Evolutionary conservation across 2,888 invertebrate species (phyloP).

Genomic region (Zaprionus obscuricornis): DNA sequence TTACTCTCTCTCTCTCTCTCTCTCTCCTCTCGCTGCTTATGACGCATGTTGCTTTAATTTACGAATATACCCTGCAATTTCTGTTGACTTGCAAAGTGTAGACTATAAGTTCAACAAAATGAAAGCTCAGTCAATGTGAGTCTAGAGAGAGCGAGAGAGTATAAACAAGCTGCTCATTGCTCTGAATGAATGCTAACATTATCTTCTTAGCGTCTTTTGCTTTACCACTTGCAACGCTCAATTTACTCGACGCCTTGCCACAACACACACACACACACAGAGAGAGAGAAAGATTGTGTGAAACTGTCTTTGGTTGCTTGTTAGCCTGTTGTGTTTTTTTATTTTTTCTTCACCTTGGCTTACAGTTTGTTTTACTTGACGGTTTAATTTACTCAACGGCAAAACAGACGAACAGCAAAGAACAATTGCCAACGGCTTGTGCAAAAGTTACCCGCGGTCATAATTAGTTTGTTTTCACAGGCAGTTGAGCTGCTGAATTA

Average conservation of each 20-base stretch:
- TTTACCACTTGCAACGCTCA: conserved; percentile 24
- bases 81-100: not conserved
- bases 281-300: not conserved
- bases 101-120: too few relatives aligned
- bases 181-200: too few relatives aligned
- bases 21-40: conserved; percentile 30
- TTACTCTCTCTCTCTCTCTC: conserved; percentile 19
- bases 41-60: conserved; percentile 49
- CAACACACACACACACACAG: not conserved
- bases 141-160: not conserved
- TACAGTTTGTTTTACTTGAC: conserved; percentile 44
- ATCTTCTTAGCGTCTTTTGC: not conserved
- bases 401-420: conserved; percentile 2
- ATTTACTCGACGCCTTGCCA: conserved; percentile 11
- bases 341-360: conserved; percentile 41
- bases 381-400: conserved; percentile 67
- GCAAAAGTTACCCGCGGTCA: conserved; percentile 61
- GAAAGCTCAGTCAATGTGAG: too few relatives aligned
- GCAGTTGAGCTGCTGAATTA: conserved; percentile 67
- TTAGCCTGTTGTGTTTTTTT: conserved; percentile 9
- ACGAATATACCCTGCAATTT: conserved; percentile 29
- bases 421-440: conserved; percentile 14
- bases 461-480: conserved; percentile 76
- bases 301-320: conserved; percentile 8
- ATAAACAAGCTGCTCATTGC: not conserved